Evolutionary conservation across 2,113 vertebrate species (phyloP), one percentile per base, ranked within the genome.

Genomic region (Lethenteron camtschaticum): DNA sequence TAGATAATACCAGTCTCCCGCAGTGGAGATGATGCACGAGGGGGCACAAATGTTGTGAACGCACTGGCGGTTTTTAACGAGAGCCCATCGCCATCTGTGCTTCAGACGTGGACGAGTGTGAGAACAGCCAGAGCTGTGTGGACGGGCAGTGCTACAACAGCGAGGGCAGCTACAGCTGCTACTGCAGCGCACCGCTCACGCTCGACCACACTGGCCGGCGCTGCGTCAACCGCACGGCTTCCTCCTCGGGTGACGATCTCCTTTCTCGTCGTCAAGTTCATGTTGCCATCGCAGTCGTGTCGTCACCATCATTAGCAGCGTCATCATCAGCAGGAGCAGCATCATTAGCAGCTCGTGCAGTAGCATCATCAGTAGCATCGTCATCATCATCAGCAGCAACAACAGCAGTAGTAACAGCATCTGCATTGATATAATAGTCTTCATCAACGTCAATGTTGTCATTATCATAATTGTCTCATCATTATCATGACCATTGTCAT

Each of bases 21-120:
- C 41, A 41, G 41, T 41, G 41, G 41, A 41, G 41, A 41, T 41
- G 41, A 41, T 6, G 41, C 41, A 41, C 41, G 41, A 41, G 41
- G 41, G 41, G 41, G 41, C 41, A 41, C 41, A 5, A 41, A 41
- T 41, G 41, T 41, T 41, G 41, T 41, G 41, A 41, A 41, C 41
- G 7, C 41, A 41, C 41, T 41, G 41, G 41, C 41, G 41, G 41
- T 41, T 41, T 41, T 41, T 41, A 41, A 41, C 41, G 41, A 41
- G 41, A 41, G 41, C 63, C 63, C 9, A 66, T 66, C 10, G 63
- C 9, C 74, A 74, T 71, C 11, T 69, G 71, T 57, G 20, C 20
- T 8, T 6, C 80, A 99, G 94, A 99, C 72, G 87, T 91, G 68
- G 86, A 99, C 0, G 94, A 99, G 77, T 99, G 94, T 70, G 86